Evolutionary conservation across 2,797 vertebrate species (phyloP).

Genomic region (Dryobates pubescens): DNA sequence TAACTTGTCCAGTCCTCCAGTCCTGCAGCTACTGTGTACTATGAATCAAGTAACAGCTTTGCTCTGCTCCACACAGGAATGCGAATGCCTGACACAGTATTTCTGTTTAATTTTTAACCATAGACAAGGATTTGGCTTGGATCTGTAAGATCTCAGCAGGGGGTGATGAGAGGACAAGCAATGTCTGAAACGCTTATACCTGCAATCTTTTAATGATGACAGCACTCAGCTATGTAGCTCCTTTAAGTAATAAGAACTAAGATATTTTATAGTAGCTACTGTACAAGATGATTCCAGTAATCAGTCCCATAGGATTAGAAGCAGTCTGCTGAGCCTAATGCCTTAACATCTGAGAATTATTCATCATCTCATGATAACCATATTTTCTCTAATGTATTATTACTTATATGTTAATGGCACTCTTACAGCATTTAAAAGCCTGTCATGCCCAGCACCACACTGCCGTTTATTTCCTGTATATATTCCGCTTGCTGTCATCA

Average conservation of each 20-base stretch:
- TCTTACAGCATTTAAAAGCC: slow-evolving; percentile 49
- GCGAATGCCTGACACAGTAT: background rate
- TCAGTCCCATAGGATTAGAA: slow-evolving; percentile 33
- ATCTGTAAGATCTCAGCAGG: background rate
- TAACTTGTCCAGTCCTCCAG: background rate
- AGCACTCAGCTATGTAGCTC: background rate
- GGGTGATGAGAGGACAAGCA: background rate
- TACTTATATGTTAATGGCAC: slow-evolving; percentile 60
- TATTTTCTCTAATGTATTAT: slow-evolving; percentile 67
- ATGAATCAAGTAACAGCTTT: background rate
- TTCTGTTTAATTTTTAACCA: slow-evolving; percentile 7
- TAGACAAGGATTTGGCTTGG: background rate
- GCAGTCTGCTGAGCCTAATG: slow-evolving; percentile 37
- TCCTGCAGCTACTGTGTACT: background rate
- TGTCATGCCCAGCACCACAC: background rate
- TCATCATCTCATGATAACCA: slow-evolving; percentile 41
- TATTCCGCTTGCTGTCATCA: slow-evolving; percentile 38
- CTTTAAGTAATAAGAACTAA: background rate
- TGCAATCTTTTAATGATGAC: background rate
- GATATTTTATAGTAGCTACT: slow-evolving; percentile 5
- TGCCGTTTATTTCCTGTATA: slow-evolving; percentile 42
- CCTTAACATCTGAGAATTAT: slow-evolving; percentile 49
- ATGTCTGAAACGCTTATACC: background rate
- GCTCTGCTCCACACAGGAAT: background rate
- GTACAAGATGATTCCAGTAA: slow-evolving; percentile 7